Conservation (phyloP, 2,888 invertebrate genomes). For the Galeopsomyia nigrocyanea region DNA sequence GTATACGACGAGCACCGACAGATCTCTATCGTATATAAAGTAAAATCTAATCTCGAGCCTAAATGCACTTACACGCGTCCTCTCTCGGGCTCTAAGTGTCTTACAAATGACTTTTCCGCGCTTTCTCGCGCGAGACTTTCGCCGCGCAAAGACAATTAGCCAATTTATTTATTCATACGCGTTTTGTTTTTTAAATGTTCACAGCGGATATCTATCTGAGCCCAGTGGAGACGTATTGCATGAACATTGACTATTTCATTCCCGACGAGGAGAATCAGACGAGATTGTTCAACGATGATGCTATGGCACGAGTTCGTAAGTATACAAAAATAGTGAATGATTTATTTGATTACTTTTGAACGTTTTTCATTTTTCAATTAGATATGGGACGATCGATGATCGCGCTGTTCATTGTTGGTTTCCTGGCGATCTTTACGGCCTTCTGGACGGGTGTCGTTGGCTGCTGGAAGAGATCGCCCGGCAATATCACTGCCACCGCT, state of each 20-base stretch:
- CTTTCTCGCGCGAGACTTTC: slow-evolving; percentile 26
- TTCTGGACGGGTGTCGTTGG: slow-evolving; percentile 97
- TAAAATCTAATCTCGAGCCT: no score
- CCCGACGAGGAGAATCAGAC: slow-evolving; percentile 89
- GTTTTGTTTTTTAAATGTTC: slow-evolving; percentile 36
- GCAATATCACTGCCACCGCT: slow-evolving; percentile 93
- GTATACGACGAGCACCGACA: no score
- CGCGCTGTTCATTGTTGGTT: slow-evolving; percentile 92
- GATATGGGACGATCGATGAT: slow-evolving; percentile 94
- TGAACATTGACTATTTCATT: slow-evolving; percentile 94
- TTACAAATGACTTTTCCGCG: slow-evolving; percentile 16
- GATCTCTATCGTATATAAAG: no score
- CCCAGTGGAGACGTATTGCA: slow-evolving; percentile 95
- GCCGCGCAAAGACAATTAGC: background rate
- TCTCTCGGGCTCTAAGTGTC: no score
- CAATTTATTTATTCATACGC: background rate
- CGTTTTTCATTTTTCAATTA: slow-evolving; percentile 56
- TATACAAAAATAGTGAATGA: slow-evolving; percentile 18
- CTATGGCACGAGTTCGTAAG: slow-evolving; percentile 87
- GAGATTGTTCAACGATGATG: slow-evolving; percentile 83
- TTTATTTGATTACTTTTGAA: no score
- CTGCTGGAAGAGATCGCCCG: slow-evolving; percentile 95
- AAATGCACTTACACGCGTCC: no score
- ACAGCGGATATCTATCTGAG: slow-evolving; percentile 89
- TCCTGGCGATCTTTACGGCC: slow-evolving; percentile 91